These are phyloP conservation scores for Propithecus deckenii DNA, from an alignment of 2,797 vertebrate species.

Conservation along the genomic window DNA sequence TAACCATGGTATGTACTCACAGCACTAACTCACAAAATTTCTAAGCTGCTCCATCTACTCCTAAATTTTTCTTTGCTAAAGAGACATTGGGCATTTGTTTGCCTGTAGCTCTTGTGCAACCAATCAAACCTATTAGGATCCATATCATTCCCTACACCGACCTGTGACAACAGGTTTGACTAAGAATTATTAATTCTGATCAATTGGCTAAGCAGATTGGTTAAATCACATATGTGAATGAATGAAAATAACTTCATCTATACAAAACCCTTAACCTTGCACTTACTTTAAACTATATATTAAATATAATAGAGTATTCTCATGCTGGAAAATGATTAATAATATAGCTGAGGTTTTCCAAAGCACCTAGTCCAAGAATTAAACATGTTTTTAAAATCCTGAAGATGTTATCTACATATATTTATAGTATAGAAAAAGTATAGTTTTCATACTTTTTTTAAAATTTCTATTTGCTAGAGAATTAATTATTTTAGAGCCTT, in stretches of 20 bases:
- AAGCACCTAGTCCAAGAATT: not conserved
- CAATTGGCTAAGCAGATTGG: not conserved
- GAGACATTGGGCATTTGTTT: not conserved
- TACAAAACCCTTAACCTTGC: not conserved
- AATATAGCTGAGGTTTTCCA: not conserved
- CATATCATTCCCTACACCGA: not conserved
- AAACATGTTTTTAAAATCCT: constrained; percentile 35
- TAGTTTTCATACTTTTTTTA: not conserved
- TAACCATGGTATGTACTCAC: not conserved
- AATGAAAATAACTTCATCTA: constrained; percentile 20
- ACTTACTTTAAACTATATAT: not conserved
- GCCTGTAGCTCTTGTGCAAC: not conserved
- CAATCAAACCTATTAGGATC: not conserved
- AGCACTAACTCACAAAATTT: not conserved
- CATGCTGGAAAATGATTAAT: not conserved
- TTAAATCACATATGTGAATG: not conserved
- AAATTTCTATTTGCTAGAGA: constrained; percentile 23
- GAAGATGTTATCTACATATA: constrained; percentile 2
- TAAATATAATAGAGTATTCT: not conserved
- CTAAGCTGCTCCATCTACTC: not conserved
- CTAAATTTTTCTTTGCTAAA: not conserved
- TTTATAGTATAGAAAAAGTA: not conserved
- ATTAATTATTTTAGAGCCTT: constrained; percentile 32
- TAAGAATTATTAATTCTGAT: not conserved
- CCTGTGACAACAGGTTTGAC: not conserved